Evolutionary conservation across 2,797 vertebrate genomes (phyloP), one percentile per base, ranked within the genome.

Genomic region (Crypturellus tataupa): DNA sequence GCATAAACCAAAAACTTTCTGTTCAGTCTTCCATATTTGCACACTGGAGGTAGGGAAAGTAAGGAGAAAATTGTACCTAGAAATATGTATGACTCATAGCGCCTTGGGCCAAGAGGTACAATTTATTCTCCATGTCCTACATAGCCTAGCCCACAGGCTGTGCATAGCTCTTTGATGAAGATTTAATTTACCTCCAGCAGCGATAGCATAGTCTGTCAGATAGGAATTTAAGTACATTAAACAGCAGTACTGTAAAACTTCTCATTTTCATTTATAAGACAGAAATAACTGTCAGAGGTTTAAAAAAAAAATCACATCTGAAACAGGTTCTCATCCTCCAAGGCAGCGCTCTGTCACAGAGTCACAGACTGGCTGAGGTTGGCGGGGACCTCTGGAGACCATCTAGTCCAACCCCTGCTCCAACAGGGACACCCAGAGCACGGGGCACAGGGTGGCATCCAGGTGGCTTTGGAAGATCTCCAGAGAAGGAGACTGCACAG

Each of bases 101-200:
- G 79, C 84, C 53, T n/a, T 55, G 69, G 79, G 84, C 53, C 65
- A 53, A 80, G 68, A 0, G 2, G 53, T 29, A 79, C 68, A 58
- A 90, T 92, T 96, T 93, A 90, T 80, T 68, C 64, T 71, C 44
- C 53, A 14, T 25, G 56, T 85, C 62, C 87, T 85, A 40, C 72
- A 64, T 5, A 83, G 79, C 47, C 75, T 86, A 82, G 79, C 87
- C 81, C 72, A 82, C 71, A 77, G 79, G 81, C 60, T 92, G 72
- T 93, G 81, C 75, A 29, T 53, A 87, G 77, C 53, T 33, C 69
- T 86, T 87, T 80, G 89, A 93, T 82, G 84, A 94, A 63, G 76
- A 71, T 92, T 94, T 95, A 92, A 94, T 95, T 89, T 95, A 89
- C 81, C 84, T 94, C 81, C 82, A 77, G 47, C 53, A 90, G 64